Evolutionary conservation across 2,113 vertebrate genomes (phyloP).

Genomic region (Ammospiza caudacuta): DNA sequence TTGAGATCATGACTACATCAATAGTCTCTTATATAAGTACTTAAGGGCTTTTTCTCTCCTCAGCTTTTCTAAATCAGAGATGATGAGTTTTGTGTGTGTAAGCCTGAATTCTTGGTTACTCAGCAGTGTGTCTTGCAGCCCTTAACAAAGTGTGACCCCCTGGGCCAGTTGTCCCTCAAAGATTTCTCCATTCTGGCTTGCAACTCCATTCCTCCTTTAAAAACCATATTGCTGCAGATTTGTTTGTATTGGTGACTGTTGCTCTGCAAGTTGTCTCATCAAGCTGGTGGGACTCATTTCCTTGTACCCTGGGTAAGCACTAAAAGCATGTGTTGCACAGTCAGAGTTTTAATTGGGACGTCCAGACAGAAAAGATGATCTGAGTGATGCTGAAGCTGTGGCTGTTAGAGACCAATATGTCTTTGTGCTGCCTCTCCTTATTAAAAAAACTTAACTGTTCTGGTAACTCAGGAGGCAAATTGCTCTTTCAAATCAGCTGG

Average conservation of each 20-base stretch:
- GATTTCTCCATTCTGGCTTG: neutral
- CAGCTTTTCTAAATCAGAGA: slow-evolving; percentile 29
- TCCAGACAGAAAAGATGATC: neutral
- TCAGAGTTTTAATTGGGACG: neutral
- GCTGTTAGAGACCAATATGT: neutral
- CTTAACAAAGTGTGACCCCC: neutral
- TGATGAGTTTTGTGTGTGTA: slow-evolving; percentile 5
- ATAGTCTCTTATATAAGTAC: slow-evolving; percentile 7
- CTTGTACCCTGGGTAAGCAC: neutral
- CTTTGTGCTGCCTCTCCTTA: neutral
- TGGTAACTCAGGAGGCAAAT: neutral
- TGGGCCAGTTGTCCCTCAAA: neutral
- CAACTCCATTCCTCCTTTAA: neutral
- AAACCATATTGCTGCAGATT: neutral
- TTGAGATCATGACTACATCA: neutral
- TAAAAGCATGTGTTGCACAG: neutral
- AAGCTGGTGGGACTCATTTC: neutral
- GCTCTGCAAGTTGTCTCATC: neutral
- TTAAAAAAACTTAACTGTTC: neutral
- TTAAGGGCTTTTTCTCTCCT: slow-evolving; percentile 34
- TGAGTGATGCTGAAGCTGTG: neutral
- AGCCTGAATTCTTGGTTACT: slow-evolving; percentile 14
- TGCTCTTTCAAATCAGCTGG: neutral
- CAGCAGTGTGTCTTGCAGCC: neutral
- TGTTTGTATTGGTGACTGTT: neutral